A percentile compares a stretch with the other conserved stretches of the same genome.
Conservation (phyloP, 2,888 invertebrate genomes). For the Ectemnius continuus region DNA sequence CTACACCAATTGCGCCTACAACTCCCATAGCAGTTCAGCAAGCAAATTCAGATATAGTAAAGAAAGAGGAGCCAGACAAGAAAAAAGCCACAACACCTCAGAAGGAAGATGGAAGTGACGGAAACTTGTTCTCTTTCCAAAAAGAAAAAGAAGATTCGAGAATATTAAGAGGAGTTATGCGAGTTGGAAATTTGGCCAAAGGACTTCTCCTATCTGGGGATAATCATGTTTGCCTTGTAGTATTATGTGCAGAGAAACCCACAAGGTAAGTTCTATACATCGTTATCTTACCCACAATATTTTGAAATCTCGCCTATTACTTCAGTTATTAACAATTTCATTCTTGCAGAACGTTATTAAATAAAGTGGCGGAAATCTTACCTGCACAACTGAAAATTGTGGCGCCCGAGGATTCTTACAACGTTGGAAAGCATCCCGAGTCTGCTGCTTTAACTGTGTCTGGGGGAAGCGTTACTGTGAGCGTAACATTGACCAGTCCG, state of each 20-base stretch:
- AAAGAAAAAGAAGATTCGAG: constrained; percentile 84
- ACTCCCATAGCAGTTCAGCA: constrained; percentile 64
- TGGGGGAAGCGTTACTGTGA: constrained; percentile 88
- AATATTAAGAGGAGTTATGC: constrained; percentile 96
- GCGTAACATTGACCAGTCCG: constrained; percentile 95
- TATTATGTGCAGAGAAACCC: constrained; percentile 96
- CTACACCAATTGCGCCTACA: constrained; percentile 57
- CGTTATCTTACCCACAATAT: background rate
- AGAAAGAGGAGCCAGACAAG: constrained; percentile 80
- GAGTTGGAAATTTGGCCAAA: constrained; percentile 94
- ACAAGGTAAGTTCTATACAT: constrained; percentile 80
- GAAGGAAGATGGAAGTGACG: constrained; percentile 88
- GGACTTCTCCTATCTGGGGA: constrained; percentile 94
- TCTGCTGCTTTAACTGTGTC: constrained; percentile 91
- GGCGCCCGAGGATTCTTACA: constrained; percentile 87
- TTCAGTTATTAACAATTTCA: constrained; percentile 22
- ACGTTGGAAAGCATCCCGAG: constrained; percentile 89
- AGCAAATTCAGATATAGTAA: constrained; percentile 73
- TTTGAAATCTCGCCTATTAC: background rate
- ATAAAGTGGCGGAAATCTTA: constrained; percentile 91
- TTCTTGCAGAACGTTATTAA: constrained; percentile 83
- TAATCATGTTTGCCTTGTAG: constrained; percentile 93
- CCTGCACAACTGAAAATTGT: constrained; percentile 88
- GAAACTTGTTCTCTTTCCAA: constrained; percentile 83
- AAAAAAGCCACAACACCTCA: constrained; percentile 70